Evolutionary conservation across 2,888 invertebrate species (phyloP), one percentile per base, ranked within the genome.

Genomic region (Tetragnatha montana): DNA sequence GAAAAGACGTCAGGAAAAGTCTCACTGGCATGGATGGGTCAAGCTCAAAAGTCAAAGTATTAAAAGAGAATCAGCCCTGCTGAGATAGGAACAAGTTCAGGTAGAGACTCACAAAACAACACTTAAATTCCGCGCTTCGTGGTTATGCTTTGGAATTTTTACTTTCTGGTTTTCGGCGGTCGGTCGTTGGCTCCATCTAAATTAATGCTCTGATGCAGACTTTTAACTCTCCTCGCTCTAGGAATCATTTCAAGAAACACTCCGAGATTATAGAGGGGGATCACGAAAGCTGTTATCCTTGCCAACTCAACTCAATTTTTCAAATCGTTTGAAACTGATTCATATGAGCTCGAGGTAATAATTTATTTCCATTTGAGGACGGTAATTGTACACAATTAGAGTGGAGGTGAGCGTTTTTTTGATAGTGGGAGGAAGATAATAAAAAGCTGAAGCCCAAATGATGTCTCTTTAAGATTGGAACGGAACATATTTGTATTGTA

Each of bases 141-240:
- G 74, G 84, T 83, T 12, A 80, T 73, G 81, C 49, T 81, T 49
- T n/a, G 19, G 35, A 76, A 47, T 70, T 82, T 81, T 80, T 89
- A 60, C 17, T 60, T 60, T 60, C 8, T 60, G 12, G 14, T 60
- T 60, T 60, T 12, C 4, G 74, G 70, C 89, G 89, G 89, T 89
- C 89, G 89, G 89, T 89, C 89, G 76, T 89, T 89, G 89, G 81
- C 85, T 89, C 21, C 73, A 71, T 88, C 84, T 80, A 88, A 88
- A 88, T 88, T 73, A 84, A 88, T 80, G 88, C 69, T 79, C 74
- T n/a, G 50, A 68, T 60, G 75, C 69, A 80, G 80, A 17, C 17
- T 60, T 71, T 82, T 88, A 76, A 82, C 51, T 80, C 79, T 69
- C 68, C 50, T 73, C 35, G 69, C 81, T 4, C 35, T 2, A 35